Conservation (phyloP, 1,140 invertebrate genomes). For the Eupristina koningsbergeri region DNA sequence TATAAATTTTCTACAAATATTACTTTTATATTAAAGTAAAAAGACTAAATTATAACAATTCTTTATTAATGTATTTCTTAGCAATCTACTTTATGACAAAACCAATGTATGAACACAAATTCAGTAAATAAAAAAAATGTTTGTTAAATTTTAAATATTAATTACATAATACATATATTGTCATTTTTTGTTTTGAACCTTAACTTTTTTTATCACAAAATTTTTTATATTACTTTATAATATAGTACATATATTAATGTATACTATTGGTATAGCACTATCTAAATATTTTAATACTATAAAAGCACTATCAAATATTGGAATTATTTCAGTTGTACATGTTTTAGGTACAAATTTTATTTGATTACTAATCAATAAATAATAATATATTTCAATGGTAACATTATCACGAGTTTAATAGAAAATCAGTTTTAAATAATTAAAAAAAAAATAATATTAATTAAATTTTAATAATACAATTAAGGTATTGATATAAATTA, state of each 20-base stretch:
- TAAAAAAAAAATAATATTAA: background rate
- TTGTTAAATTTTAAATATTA: background rate
- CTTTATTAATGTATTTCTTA: too few relatives aligned
- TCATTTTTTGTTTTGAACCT: background rate
- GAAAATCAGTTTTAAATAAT: background rate
- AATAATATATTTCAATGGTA: background rate
- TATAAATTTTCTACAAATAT: background rate
- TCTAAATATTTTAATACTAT: slow-evolving; percentile 14
- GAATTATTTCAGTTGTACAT: too few relatives aligned
- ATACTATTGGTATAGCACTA: background rate
- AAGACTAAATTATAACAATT: background rate
- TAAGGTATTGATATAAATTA: background rate
- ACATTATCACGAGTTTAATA: slow-evolving; percentile 13
- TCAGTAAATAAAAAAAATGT: background rate
- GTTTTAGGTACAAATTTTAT: background rate
- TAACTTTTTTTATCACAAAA: background rate
- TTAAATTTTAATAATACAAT: background rate
- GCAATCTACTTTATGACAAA: too few relatives aligned
- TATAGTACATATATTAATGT: background rate
- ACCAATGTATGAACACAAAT: background rate
- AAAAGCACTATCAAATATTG: slow-evolving; percentile 25
- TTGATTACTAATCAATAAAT: slow-evolving; percentile 45
- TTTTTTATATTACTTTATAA: background rate
- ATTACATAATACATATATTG: background rate
- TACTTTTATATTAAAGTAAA: background rate